Evolutionary conservation across 92 coral and sea anemone species (phyloP), one percentile per base, ranked within the genome.

Genomic region (Montipora capitata): DNA sequence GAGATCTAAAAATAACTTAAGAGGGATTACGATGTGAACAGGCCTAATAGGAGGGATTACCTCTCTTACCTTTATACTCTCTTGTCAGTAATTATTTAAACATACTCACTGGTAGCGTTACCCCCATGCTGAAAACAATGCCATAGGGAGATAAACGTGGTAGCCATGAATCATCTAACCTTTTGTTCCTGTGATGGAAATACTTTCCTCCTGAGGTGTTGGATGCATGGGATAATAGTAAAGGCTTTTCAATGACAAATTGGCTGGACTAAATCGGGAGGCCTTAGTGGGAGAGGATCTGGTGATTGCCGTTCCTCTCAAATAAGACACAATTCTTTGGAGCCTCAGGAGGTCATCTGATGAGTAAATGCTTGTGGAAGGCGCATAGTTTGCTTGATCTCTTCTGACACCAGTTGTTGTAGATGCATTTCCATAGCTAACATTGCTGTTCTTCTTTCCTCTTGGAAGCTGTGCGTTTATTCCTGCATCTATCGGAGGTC

Each of bases 181-280:
- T 83, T 83, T 83, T 18, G 52, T 56, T 56, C 59, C 72, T 3
- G 61, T 40, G 15, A 3, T 13, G 45, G 43, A 45, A 9, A 57
- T 79, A 72, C 54, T 72, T 42, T 83, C n/a, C 3, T 73, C 87
- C 35, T 83, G 79, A 18, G 87, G 87, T 38, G 87, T 83, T 71
- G 87, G 87, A 17, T 83, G 87, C 15, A 72, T 7, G 38, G 87
- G 87, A 45, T 72, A 83, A 38, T 72, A 83, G 59, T 83, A 83
- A n/a, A 72, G 80, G 71, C 78, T 83, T 57, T 83, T 72, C n/a
- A 83, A 18, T 0, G 87, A 72, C 51, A 82, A 39, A 38, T 51
- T 38, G 27, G 18, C 39, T 38, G 85, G 76, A 40, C 9, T 63
- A 54, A 15, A 78, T 42, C 68, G 38, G 9, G 76, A 40, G 17